Percentiles rank a stretch among this genome's conserved stretches.
These are phyloP conservation scores for Cephus rjabovi DNA, from an alignment of 2,888 invertebrate genomes.

Conservation along the genomic window DNA sequence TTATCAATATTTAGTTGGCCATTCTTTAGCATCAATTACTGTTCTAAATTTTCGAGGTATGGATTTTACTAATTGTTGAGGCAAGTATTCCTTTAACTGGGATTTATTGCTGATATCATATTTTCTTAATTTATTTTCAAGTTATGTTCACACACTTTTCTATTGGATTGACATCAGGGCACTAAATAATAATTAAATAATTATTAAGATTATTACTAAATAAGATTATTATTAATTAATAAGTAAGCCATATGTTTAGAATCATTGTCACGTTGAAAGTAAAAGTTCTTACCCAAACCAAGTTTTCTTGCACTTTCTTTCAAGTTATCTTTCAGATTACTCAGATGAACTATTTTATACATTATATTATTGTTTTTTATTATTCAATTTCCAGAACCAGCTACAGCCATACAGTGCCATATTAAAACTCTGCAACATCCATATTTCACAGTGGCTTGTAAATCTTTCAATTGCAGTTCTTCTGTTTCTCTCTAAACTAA, in stretches of 20 bases:
- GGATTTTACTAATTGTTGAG: constrained; percentile 10
- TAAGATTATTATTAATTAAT: not conserved
- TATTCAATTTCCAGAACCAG: constrained; percentile 2
- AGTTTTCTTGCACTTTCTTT: constrained; percentile 8
- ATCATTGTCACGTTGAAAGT: constrained; percentile 12
- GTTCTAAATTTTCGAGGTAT: constrained; percentile 13
- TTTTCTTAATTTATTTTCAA: not conserved
- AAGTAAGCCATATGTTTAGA: constrained; percentile 5
- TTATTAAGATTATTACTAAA: not conserved
- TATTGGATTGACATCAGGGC: not conserved
- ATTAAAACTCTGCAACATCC: constrained; percentile 3
- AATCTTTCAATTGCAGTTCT: constrained; percentile 5
- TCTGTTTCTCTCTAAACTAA: constrained; percentile 1
- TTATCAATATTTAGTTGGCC: constrained; percentile 7
- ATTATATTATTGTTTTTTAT: constrained; percentile 14
- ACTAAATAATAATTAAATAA: not conserved
- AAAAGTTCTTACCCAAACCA: not conserved
- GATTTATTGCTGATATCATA: constrained; percentile 4
- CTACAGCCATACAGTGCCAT: constrained; percentile 7
- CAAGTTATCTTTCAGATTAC: constrained; percentile 5
- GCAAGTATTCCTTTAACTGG: constrained; percentile 1
- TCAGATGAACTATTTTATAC: constrained; percentile 1
- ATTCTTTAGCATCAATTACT: constrained; percentile 4
- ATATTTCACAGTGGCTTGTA: constrained; percentile 10
- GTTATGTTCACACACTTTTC: not conserved